Evolutionary conservation across 2,888 invertebrate species (phyloP).

Genomic region (Cerastis leucographa): DNA sequence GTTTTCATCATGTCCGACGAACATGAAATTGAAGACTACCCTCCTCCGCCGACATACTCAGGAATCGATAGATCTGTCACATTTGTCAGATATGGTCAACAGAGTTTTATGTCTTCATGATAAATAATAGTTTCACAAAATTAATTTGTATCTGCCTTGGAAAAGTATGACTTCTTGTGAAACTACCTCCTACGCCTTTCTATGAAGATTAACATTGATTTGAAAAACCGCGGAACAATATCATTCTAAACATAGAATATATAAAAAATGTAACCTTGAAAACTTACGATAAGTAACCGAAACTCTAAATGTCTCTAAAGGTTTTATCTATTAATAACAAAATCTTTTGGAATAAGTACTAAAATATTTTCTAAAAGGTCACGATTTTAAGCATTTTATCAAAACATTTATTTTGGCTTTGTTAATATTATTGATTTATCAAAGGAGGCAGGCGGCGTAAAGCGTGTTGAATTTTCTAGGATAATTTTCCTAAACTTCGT

Average conservation of each 20-base stretch:
- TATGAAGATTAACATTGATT: background rate
- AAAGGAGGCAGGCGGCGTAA: no score
- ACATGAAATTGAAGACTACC: no score
- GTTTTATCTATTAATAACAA: background rate
- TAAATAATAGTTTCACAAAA: background rate
- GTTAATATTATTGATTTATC: slow-evolving; percentile 6
- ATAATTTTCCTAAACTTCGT: no score
- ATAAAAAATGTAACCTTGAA: background rate
- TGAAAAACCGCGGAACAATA: background rate
- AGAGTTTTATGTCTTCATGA: background rate
- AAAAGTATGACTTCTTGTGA: no score
- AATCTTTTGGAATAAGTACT: background rate
- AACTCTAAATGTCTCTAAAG: background rate
- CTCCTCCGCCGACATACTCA: no score
- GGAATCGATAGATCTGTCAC: background rate
- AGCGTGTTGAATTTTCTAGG: no score
- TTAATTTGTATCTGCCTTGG: background rate
- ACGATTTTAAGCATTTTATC: background rate
- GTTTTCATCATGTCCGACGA: no score
- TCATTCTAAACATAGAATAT: background rate
- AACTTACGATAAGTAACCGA: background rate
- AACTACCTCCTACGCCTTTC: background rate
- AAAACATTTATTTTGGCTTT: background rate
- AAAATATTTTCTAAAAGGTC: background rate
- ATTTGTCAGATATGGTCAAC: background rate